Percentiles rank a stretch among this genome's conserved stretches.
Conservation (phyloP, 2,888 invertebrate genomes). For the Aleiodes alternator region DNA sequence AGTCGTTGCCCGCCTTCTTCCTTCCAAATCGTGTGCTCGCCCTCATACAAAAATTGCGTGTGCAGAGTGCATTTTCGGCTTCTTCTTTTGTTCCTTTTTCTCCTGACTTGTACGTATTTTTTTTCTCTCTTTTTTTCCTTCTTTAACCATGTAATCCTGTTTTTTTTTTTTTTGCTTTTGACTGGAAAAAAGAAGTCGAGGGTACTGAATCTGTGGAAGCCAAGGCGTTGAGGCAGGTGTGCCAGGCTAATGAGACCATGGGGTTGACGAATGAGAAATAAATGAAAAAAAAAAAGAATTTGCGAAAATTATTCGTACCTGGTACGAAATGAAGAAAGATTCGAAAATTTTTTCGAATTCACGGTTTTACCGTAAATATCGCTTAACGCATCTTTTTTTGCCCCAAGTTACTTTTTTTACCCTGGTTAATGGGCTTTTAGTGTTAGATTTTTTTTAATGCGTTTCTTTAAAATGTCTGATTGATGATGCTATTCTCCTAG, state of each 20-base stretch:
- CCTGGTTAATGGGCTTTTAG: slow-evolving; percentile 12
- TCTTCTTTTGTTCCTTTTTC: slow-evolving; percentile 10
- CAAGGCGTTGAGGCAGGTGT: slow-evolving; percentile 40
- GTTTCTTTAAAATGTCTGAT: neutral
- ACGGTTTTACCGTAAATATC: slow-evolving; percentile 17
- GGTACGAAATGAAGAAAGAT: slow-evolving; percentile 19
- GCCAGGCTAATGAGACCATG: slow-evolving; percentile 39
- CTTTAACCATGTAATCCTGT: neutral
- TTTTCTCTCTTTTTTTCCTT: slow-evolving; percentile 8
- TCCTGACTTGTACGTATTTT: neutral
- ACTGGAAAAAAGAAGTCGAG: neutral
- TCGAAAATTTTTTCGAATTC: slow-evolving; percentile 18
- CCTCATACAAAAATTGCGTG: slow-evolving; percentile 65
- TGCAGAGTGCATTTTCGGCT: slow-evolving; percentile 67
- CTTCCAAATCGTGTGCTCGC: slow-evolving; percentile 51
- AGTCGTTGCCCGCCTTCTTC: slow-evolving; percentile 52
- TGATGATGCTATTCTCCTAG: slow-evolving; percentile 9
- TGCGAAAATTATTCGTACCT: slow-evolving; percentile 26
- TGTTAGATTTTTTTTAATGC: neutral
- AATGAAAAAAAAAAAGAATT: slow-evolving; percentile 8
- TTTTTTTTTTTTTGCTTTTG: neutral
- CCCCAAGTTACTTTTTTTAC: neutral
- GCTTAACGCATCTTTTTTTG: neutral
- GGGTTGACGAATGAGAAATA: slow-evolving; percentile 13
- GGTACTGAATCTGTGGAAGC: slow-evolving; percentile 29